A percentile compares a stretch with the other conserved stretches of the same genome.
These are phyloP conservation scores for Todiramphus chloris DNA, from an alignment of 2,113 vertebrate genomes.

Conservation along the genomic window DNA sequence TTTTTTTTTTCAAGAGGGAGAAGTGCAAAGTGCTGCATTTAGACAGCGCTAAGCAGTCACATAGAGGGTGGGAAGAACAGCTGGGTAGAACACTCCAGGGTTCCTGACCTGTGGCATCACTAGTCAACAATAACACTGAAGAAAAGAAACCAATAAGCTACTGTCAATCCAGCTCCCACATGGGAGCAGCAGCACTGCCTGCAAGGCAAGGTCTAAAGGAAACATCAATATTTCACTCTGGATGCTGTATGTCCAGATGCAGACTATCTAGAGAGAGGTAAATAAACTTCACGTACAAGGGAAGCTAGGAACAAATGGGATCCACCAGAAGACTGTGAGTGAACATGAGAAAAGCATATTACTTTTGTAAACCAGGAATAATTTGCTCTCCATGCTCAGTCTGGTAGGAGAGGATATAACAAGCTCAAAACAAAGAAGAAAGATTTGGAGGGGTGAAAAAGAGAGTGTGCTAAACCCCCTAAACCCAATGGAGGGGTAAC, in stretches of 20 bases:
- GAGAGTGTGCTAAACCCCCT: neutral
- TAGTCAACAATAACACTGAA: neutral
- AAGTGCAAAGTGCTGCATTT: neutral
- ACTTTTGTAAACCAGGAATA: neutral
- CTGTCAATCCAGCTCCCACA: neutral
- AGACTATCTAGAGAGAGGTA: neutral
- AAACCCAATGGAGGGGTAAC: neutral
- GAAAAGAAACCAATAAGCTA: neutral
- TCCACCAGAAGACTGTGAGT: neutral
- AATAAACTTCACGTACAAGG: neutral
- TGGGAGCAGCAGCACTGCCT: neutral
- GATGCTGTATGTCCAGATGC: neutral
- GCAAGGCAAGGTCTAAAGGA: neutral
- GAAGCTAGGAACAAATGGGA: neutral
- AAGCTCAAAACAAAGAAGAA: neutral
- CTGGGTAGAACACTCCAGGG: neutral
- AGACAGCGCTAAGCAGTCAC: neutral
- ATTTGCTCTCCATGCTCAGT: neutral
- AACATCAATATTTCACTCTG: neutral
- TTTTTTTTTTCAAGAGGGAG: neutral
- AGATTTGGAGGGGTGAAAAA: neutral
- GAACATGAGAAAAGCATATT: neutral
- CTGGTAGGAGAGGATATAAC: neutral
- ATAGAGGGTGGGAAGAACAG: neutral
- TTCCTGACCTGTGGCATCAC: neutral